Conservation (phyloP, 2,888 invertebrate species). For the Patella pellucida region DNA sequence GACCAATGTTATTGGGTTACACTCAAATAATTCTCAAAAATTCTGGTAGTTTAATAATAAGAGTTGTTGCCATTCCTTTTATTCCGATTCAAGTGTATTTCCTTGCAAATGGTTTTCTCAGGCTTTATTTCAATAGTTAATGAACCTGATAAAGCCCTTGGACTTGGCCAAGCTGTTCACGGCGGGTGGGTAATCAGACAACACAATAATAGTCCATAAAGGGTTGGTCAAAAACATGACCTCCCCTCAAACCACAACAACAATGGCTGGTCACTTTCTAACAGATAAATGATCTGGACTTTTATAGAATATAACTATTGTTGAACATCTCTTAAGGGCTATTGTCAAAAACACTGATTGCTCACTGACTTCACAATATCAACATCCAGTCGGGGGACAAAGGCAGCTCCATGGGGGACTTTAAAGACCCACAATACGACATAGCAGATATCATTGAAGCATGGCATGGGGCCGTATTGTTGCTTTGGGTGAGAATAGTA, state of each 20-base stretch:
- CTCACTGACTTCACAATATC: not conserved
- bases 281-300: not conserved
- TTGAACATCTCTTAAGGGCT: slow-evolving; percentile 10
- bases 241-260: not conserved
- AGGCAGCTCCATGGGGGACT: not conserved
- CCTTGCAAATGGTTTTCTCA: too few relatives aligned
- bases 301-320: not conserved
- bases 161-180: too few relatives aligned
- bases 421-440: not conserved
- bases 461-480: too few relatives aligned
- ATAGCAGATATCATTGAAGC: too few relatives aligned
- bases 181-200: not conserved
- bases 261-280: not conserved
- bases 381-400: not conserved
- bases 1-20: too few relatives aligned
- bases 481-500: too few relatives aligned
- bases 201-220: not conserved
- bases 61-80: too few relatives aligned
- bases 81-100: too few relatives aligned
- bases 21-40: too few relatives aligned
- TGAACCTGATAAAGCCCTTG: too few relatives aligned
- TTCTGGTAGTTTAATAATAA: too few relatives aligned
- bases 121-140: too few relatives aligned
- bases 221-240: not conserved
- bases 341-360: slow-evolving; percentile 25